These are phyloP conservation scores for Delichon dasypus DNA, from an alignment of 2,797 vertebrate genomes.

Conservation along the genomic window DNA sequence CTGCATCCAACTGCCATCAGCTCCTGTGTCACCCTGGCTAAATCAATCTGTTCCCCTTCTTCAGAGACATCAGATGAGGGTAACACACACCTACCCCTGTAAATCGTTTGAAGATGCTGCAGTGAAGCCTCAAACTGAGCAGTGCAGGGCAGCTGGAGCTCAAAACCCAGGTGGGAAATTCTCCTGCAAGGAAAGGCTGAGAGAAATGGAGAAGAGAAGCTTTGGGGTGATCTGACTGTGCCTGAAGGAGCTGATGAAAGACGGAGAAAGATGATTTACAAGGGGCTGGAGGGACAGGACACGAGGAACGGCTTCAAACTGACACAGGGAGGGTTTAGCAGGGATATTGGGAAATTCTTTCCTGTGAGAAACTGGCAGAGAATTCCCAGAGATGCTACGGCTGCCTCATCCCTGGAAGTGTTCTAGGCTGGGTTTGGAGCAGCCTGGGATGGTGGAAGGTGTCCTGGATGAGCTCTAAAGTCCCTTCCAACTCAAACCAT, in stretches of 20 bases:
- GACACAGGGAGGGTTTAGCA: too few relatives aligned
- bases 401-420: background rate
- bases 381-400: background rate
- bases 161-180: background rate
- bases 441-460: background rate
- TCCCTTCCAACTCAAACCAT: background rate
- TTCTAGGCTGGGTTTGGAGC: background rate
- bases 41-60: constrained; percentile 33
- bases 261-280: background rate
- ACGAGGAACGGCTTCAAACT: background rate
- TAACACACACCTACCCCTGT: background rate
- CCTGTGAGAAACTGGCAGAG: background rate
- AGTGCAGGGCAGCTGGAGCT: background rate
- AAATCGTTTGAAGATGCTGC: background rate
- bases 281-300: background rate
- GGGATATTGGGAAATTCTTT: background rate
- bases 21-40: background rate
- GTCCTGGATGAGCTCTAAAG: background rate
- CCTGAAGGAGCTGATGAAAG: background rate
- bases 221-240: background rate
- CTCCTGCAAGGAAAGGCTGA: background rate
- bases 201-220: background rate
- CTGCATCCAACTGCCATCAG: constrained; percentile 10
- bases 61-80: background rate
- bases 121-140: background rate